phyloP scores from a whole-genome alignment of 2,797 vertebrate species.

The Microcaecilia unicolor region DNA sequence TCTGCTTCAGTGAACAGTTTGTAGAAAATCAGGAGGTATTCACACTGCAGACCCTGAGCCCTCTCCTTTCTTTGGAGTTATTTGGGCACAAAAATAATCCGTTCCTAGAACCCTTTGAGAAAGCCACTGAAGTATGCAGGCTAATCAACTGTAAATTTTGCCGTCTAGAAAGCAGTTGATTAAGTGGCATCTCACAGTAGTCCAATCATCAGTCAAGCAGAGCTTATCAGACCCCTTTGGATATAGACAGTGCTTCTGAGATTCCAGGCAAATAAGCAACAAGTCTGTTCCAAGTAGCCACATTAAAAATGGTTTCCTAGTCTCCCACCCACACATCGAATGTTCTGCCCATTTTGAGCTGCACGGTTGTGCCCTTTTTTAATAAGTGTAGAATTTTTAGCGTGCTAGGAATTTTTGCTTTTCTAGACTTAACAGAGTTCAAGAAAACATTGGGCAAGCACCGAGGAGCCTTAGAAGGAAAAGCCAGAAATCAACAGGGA shows the following conservation, averaged over 20 bases:
- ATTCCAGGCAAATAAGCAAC: constrained; percentile 4
- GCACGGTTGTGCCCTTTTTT: too few relatives aligned
- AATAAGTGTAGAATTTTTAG: too few relatives aligned
- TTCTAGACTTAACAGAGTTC: too few relatives aligned
- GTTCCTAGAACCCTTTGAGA: constrained; percentile 41
- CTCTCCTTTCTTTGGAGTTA: constrained; percentile 34
- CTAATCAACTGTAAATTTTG: constrained; percentile 50
- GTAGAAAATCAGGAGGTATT: constrained; percentile 35
- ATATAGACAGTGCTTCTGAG: not conserved
- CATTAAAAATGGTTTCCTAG: not conserved
- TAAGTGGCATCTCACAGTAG: constrained; percentile 22
- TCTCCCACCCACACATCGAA: not conserved
- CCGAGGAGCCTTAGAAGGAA: too few relatives aligned
- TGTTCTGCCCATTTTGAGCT: too few relatives aligned
- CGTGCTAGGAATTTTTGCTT: too few relatives aligned
- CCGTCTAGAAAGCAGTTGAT: constrained; percentile 24
- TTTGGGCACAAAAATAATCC: constrained; percentile 50
- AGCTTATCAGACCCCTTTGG: constrained; percentile 2
- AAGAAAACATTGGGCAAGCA: too few relatives aligned
- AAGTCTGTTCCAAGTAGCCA: constrained; percentile 13
- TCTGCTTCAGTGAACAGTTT: constrained; percentile 48
- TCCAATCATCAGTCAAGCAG: constrained; percentile 3
- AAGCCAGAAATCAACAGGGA: too few relatives aligned
- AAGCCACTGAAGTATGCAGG: constrained; percentile 24
- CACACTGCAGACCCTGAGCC: constrained; percentile 16